Evolutionary conservation across 2,113 vertebrate species (phyloP).

Genomic region (Cranoglanis bouderius): DNA sequence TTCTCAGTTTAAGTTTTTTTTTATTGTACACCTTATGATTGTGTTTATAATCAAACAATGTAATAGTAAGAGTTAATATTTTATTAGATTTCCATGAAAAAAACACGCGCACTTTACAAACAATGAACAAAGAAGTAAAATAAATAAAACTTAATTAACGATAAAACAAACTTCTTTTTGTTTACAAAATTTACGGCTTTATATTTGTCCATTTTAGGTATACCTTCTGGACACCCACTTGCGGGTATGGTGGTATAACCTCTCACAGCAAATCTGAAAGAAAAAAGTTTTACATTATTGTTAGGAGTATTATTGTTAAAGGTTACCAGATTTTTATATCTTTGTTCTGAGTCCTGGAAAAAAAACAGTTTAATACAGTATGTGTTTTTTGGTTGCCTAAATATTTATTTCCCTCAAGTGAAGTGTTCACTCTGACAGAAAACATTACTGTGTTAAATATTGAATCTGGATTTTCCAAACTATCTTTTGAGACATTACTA

Average conservation of each 20-base stretch:
- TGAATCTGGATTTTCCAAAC: not conserved
- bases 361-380: not conserved
- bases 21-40: not conserved
- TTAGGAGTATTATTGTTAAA: not conserved
- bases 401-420: not conserved
- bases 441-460: not conserved
- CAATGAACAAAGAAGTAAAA: not conserved
- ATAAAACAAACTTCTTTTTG: too few relatives aligned
- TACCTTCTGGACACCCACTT: not conserved
- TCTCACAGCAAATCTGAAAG: not conserved
- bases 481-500: not conserved
- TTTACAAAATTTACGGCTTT: too few relatives aligned
- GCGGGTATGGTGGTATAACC: not conserved
- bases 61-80: not conserved
- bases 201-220: not conserved
- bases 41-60: not conserved
- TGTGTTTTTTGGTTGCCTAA: not conserved
- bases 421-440: not conserved
- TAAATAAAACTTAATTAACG: too few relatives aligned
- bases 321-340: not conserved
- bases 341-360: not conserved
- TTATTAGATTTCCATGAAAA: not conserved
- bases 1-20: not conserved
- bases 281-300: not conserved
- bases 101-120: not conserved